Base-by-base conservation (phyloP, 1,140 invertebrate genomes). In the Eurosta solidaginis region DNA sequence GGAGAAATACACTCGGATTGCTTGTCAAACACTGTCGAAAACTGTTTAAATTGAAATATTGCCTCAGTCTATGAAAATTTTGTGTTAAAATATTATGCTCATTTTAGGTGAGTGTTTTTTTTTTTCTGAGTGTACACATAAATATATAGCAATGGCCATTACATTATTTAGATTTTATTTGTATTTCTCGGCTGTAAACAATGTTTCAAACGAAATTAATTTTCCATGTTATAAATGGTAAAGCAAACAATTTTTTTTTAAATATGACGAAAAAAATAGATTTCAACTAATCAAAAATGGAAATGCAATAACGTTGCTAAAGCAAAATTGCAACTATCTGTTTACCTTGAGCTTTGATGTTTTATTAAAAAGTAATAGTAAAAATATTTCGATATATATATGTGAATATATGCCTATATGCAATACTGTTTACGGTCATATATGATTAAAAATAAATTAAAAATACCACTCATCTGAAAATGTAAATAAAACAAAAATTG, bases 361-460 rank as follows among this genome's bases (percentile, higher is more conserved):
- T 17, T 7, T 20, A 68, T 68, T 68, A 68, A 68, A 68, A 68
- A 68, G 59, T 68, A 68, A 68, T 40, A 68, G 40, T 68, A 40
- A 68, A 68, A 68, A 29, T 68, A 68, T 40, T 68, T 20, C 33
- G 59, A 68, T 7, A 22, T 22, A 52, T 5, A 50, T 22, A n/a
- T 68, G 33, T n/a, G 40, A 36, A 10, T n/a, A 42, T 9, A 0
- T 36, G 20, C n/a, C n/a, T 33, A 40, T n/a, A 59, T 10, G 17
- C 52, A 33, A 3, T 14, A 10, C 0, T 10, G 27, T 3, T 0
- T 0, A 25, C 6, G 0, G 5, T 17, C 54, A 59, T 59, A 33
- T 59, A 68, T 17, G 33, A 68, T 68, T 68, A 40, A 68, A 68
- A 68, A 68, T 68, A 68, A 68, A 68, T 68, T 68, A 68, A 68